phyloP scores from a whole-genome alignment of 2,797 vertebrate genomes.

The Enteromius afrohamiltoni region DNA sequence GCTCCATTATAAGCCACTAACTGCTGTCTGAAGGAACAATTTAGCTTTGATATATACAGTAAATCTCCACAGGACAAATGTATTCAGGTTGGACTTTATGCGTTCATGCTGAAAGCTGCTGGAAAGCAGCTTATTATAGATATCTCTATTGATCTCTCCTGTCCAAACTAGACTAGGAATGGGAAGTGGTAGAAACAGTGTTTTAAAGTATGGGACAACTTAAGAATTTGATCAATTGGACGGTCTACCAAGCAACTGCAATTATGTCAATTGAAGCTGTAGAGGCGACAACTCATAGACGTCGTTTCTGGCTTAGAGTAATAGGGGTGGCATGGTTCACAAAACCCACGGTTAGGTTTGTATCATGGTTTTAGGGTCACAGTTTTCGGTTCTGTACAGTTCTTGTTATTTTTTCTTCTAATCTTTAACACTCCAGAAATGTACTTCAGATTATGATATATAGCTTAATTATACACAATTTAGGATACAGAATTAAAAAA shows the following conservation, averaged over 20 bases:
- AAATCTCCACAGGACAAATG: conserved; percentile 56
- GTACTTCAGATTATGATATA: no score
- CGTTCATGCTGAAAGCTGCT: conserved; percentile 6
- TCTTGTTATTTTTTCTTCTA: no score
- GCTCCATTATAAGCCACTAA: conserved; percentile 63
- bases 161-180: conserved; percentile 64
- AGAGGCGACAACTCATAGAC: conserved; percentile 45
- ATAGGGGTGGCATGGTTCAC: no score
- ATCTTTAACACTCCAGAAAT: no score
- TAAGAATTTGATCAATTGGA: conserved; percentile 59
- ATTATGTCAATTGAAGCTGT: conserved; percentile 50
- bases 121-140: conserved; percentile 41
- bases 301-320: conserved; percentile 54
- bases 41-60: conserved; percentile 64
- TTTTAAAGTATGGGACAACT: conserved; percentile 58
- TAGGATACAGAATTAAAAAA: no score
- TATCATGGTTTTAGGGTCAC: no score
- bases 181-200: conserved; percentile 20
- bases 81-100: conserved; percentile 48
- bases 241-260: conserved; percentile 10
- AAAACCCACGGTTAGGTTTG: no score
- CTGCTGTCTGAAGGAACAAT: conserved; percentile 59
- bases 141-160: conserved; percentile 62
- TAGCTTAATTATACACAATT: no score
- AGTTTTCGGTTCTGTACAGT: no score